Conservation (phyloP, 2,797 vertebrate species). For the Paedocypris micromegethes region DNA sequence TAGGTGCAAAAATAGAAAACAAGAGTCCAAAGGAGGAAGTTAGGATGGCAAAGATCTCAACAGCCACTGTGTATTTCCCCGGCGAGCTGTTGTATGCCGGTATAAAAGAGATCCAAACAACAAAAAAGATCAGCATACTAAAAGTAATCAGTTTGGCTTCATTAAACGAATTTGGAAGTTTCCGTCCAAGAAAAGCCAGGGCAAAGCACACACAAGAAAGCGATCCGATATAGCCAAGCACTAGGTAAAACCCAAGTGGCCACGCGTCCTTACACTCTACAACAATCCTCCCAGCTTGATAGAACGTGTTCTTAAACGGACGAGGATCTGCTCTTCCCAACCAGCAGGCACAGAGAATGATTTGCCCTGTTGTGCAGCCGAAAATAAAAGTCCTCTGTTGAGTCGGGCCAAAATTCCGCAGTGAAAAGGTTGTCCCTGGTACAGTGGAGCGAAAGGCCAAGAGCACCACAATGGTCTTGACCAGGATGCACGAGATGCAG, state of each 20-base stretch:
- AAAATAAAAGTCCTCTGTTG: conserved; percentile 64
- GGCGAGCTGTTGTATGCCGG: conserved; percentile 68
- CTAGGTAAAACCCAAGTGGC: conserved; percentile 66
- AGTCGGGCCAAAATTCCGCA: conserved; percentile 60
- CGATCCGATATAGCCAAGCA: conserved; percentile 70
- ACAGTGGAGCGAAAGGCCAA: conserved; percentile 59
- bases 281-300: conserved; percentile 65
- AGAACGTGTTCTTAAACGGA: conserved; percentile 63
- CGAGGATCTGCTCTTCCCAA: conserved; percentile 58
- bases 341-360: conserved; percentile 63
- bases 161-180: conserved; percentile 70
- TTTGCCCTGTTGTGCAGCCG: conserved; percentile 62
- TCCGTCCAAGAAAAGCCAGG: conserved; percentile 66
- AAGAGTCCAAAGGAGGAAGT: conserved; percentile 70
- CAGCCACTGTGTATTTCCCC: conserved; percentile 69
- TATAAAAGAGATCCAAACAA: conserved; percentile 72
- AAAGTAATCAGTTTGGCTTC: conserved; percentile 72
- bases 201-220: conserved; percentile 66
- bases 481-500: conserved; percentile 69
- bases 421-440: conserved; percentile 46
- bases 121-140: conserved; percentile 72
- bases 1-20: conserved; percentile 68
- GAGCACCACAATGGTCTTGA: conserved; percentile 70
- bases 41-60: conserved; percentile 71
- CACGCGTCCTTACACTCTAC: conserved; percentile 69